These are phyloP conservation scores for Anorthoa munda DNA, from an alignment of 2,888 invertebrate genomes.

Conservation along the genomic window DNA sequence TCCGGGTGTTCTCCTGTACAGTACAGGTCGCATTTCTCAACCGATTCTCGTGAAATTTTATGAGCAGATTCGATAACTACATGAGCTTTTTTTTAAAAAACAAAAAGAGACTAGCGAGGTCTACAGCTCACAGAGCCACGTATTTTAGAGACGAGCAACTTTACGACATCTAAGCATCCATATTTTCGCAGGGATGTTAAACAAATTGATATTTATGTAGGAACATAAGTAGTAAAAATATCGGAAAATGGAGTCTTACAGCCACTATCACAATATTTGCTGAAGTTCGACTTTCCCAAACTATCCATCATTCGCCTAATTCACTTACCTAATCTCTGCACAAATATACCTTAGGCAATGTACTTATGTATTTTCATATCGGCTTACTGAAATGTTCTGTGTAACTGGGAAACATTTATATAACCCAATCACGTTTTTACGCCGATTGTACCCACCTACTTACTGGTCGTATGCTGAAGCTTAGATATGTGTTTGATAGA, in stretches of 20 bases:
- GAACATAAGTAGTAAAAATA: conserved; percentile 28
- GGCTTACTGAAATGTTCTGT: conserved; percentile 32
- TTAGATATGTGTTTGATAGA: conserved; percentile 28
- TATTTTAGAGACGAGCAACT: conserved; percentile 48
- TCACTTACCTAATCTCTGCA: conserved; percentile 57
- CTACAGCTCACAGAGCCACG: too few relatives aligned
- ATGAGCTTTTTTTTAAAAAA: too few relatives aligned
- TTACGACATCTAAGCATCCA: conserved; percentile 30
- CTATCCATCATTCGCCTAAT: conserved; percentile 65
- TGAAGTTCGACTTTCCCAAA: conserved; percentile 46
- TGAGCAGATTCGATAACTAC: too few relatives aligned
- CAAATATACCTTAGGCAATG: conserved; percentile 49
- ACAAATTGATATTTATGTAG: conserved; percentile 47
- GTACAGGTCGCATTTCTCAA: too few relatives aligned
- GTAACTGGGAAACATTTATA: conserved; percentile 35
- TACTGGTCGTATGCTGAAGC: conserved; percentile 12
- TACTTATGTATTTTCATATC: conserved; percentile 36
- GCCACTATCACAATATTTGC: conserved; percentile 52
- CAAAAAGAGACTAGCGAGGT: too few relatives aligned
- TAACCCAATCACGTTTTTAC: conserved; percentile 39
- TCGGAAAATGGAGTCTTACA: conserved; percentile 11
- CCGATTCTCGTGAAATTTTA: too few relatives aligned
- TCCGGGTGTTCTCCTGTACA: too few relatives aligned
- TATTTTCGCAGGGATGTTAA: conserved; percentile 20
- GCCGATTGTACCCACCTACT: conserved; percentile 5